Evolutionary conservation across 2,888 invertebrate species (phyloP), one percentile per base, ranked within the genome.

Genomic region (Caenorhabditis wallacei): DNA sequence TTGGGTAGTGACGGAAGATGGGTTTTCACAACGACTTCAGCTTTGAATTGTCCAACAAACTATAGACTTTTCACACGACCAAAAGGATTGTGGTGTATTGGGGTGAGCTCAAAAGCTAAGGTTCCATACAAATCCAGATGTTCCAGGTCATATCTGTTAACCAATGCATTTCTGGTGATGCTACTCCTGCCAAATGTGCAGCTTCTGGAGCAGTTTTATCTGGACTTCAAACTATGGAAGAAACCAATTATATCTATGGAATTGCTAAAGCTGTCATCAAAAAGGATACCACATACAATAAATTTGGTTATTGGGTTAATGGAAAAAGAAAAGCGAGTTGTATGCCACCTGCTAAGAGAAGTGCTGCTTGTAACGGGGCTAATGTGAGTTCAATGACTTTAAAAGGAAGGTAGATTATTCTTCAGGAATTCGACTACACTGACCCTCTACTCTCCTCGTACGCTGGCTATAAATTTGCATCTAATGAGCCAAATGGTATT

Each of bases 41-140:
- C 13, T 20, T 22, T 59, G 16, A 40, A 40, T 13, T 59, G 59
- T 22, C 59, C 59, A 3, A 11, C 10, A 8, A 40, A 22, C 40
- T 59, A 59, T 22, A 1, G 13, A 37, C 40, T 59, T 20, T 59
- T 59, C 22, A 59, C 37, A 20, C 30, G 59, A 11, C 40, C 59
- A 11, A 59, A 59, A 22, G 59, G 59, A 13, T 40, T 59, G 20
- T 59, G 59, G 59, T 59, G 59, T 40, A 59, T 59, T 59, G 59
- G 59, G 22, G 59, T 59, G 13, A 59, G 18, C 20, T n/a, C n/a
- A n/a, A n/a, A n/a, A n/a, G n/a, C n/a, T n/a, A n/a, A 30, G 8
- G 3, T 8, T 8, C 8, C 8, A 30, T 30, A 5, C 30, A 30
- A 5, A 5, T 30, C 30, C 40, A 40, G 11, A 5, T 35, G 35